These are phyloP conservation scores for Danio choprae DNA, from an alignment of 2,797 vertebrate species.

Conservation along the genomic window DNA sequence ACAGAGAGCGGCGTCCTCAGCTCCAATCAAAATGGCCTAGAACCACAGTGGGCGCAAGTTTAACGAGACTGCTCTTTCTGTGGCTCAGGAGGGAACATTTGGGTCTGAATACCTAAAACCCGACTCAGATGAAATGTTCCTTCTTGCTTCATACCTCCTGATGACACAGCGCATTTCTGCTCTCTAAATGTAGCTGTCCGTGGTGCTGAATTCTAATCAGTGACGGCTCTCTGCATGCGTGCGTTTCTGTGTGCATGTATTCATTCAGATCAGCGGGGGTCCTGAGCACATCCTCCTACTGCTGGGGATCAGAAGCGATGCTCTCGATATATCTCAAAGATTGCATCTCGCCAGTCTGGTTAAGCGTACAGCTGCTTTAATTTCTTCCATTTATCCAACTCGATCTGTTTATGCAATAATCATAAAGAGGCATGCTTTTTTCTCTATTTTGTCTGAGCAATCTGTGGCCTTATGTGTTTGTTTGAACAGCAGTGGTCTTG, in stretches of 20 bases:
- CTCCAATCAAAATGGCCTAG: constrained; percentile 23
- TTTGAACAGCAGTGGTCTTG: constrained; percentile 76
- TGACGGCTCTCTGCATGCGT: not conserved
- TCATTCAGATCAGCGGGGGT: constrained; percentile 4
- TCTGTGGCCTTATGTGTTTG: constrained; percentile 68
- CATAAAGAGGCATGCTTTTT: constrained; percentile 55
- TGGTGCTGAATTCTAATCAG: constrained; percentile 63
- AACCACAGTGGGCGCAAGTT: constrained; percentile 19
- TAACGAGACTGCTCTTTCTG: constrained; percentile 49
- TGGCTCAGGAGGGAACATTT: constrained; percentile 25
- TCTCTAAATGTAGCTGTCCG: constrained; percentile 42
- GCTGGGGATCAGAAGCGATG: not conserved
- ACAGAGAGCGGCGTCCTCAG: constrained; percentile 33
- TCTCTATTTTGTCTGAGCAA: constrained; percentile 59
- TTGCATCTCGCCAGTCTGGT: constrained; percentile 53
- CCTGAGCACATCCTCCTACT: constrained; percentile 14
- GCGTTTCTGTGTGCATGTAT: constrained; percentile 29
- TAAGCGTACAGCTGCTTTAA: constrained; percentile 1
- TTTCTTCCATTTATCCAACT: constrained; percentile 58
- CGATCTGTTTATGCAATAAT: constrained; percentile 52
- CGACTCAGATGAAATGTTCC: constrained; percentile 38
- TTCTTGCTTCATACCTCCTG: constrained; percentile 42
- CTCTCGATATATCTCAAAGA: constrained; percentile 11
- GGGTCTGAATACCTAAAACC: constrained; percentile 44
- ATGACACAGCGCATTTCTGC: constrained; percentile 53